These are phyloP conservation scores for Grammomys dolichurus DNA, from an alignment of 2,113 vertebrate species.

Conservation along the genomic window DNA sequence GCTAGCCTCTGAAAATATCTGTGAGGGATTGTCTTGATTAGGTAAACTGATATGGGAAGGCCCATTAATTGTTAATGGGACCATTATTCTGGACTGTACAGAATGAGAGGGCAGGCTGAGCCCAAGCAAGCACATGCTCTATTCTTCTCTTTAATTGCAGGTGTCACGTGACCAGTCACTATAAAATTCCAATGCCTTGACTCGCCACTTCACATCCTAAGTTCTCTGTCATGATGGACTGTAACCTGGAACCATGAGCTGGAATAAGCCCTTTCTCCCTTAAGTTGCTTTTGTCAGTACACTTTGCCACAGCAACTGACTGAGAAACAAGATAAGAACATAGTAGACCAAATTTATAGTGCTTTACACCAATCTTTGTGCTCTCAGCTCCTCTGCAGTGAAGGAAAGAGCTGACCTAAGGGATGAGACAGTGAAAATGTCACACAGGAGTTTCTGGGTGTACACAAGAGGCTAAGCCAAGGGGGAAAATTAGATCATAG, in stretches of 20 bases:
- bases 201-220: neutral
- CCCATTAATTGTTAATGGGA: neutral
- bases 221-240: no score
- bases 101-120: neutral
- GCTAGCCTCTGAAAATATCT: neutral
- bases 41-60: neutral
- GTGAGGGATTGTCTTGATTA: neutral
- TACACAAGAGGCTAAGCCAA: constrained; percentile 30
- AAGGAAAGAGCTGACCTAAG: constrained; percentile 29
- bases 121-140: neutral
- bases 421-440: neutral
- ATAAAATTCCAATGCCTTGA: neutral
- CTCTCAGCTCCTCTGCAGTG: neutral
- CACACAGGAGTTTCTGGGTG: neutral
- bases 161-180: neutral
- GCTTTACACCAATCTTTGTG: neutral
- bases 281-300: neutral
- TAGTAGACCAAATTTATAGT: neutral
- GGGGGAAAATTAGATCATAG: constrained; percentile 67
- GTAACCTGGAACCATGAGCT: neutral
- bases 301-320: neutral
- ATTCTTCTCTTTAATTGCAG: neutral
- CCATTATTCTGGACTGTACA: neutral
- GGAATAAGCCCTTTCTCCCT: neutral
- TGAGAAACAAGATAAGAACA: neutral